Evolutionary conservation across 2,888 invertebrate genomes (phyloP), one percentile per base, ranked within the genome.

Genomic region (Agriopis leucophaearia): DNA sequence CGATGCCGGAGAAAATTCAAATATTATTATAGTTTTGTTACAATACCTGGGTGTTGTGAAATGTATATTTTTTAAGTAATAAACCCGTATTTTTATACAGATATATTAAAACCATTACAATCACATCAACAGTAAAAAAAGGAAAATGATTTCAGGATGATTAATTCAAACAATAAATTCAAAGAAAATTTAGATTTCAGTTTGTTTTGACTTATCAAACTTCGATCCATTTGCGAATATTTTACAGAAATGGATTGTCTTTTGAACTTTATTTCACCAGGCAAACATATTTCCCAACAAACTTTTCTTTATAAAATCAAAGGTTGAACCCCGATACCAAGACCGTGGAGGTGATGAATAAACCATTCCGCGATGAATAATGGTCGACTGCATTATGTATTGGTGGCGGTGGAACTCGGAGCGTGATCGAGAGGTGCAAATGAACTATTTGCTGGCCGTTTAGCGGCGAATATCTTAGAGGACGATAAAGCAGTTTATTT

Each of bases 321-420:
- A 67, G 59, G 63, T 66, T 52, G 72, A 72, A 73, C 71, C 64
- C 62, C 63, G 73, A 78, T 82, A 78, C 69, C 74, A 77, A 70
- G 67, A 69, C 70, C 64, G 62, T 52, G 52, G 72, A 50, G 63
- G 48, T 72, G 74, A 75, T 83, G 81, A 82, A 83, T 83, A 81
- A 82, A 79, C 77, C 82, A 83, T 82, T 68, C 57, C 60, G 57
- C 70, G 73, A 77, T 81, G 80, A 79, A 82, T 82, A 82, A 82
- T 82, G 78, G 73, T 74, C 75, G 71, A 69, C 75, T 80, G 78
- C 80, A 82, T 82, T 81, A 82, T 82, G 81, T 79, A 82, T 81
- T 74, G 78, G 75, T 72, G 76, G 78, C 71, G 77, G 74, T 75
- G 70, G 71, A 73, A 68, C 69, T 71, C 50, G 69, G 62, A 63